phyloP scores from a whole-genome alignment of 2,888 invertebrate species.

The Adela reaumurella region DNA sequence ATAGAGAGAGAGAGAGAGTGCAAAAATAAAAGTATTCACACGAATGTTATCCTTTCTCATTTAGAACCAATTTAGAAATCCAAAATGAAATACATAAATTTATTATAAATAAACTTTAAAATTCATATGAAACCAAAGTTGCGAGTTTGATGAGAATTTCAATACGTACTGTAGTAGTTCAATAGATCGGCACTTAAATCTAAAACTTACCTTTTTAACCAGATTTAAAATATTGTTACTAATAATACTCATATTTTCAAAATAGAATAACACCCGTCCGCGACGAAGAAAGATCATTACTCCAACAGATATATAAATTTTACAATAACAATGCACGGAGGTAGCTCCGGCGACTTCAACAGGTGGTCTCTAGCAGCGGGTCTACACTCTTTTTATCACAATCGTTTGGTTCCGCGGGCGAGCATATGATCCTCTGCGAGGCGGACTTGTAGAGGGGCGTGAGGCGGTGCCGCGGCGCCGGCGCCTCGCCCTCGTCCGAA shows the following conservation, averaged over 20 bases:
- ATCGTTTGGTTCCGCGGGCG: constrained; percentile 14
- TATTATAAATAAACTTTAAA: too few relatives aligned
- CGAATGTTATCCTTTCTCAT: too few relatives aligned
- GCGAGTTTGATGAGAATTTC: background rate
- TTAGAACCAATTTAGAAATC: too few relatives aligned
- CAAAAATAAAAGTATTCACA: too few relatives aligned
- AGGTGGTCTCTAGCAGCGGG: constrained; percentile 44
- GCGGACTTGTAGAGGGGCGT: constrained; percentile 22
- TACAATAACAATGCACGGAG: background rate
- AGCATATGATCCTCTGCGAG: constrained; percentile 23
- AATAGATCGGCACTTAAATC: background rate
- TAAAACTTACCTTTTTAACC: constrained; percentile 39
- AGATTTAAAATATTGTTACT: constrained; percentile 50
- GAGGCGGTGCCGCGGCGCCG: constrained; percentile 7
- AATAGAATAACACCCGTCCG: constrained; percentile 1
- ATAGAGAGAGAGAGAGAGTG: too few relatives aligned
- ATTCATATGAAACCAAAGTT: too few relatives aligned
- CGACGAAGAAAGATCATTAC: constrained; percentile 4
- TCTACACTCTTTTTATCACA: constrained; percentile 17
- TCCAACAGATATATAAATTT: background rate
- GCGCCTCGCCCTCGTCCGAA: constrained; percentile 12
- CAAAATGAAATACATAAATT: too few relatives aligned
- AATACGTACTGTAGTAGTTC: background rate
- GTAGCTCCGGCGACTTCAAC: constrained; percentile 16
- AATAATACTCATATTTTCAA: constrained; percentile 41